Percentiles rank a stretch among this genome's conserved stretches.
Evolutionary conservation across 2,797 vertebrate genomes (phyloP).

Genomic region (Notamacropus eugenii): DNA sequence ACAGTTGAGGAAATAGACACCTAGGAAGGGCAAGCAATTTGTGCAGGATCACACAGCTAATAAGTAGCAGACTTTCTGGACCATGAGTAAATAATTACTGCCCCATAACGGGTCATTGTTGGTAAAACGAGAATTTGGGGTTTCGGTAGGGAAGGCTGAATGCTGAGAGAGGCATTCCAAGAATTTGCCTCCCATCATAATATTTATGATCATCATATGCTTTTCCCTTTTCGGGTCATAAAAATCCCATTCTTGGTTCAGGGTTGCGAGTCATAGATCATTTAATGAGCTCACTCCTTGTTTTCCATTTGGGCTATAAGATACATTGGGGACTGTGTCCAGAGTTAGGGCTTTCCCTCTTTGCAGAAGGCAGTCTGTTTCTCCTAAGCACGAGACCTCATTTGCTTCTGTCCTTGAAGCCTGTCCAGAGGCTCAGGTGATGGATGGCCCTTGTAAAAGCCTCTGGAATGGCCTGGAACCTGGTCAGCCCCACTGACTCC

Average conservation of each 20-base stretch:
- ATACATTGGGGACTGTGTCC: not conserved
- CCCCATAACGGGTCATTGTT: not conserved
- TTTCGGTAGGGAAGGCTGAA: not conserved
- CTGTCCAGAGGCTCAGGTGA: not conserved
- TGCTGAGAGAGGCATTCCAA: not conserved
- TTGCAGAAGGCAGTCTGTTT: not conserved
- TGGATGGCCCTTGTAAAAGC: not conserved
- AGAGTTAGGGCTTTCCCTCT: not conserved
- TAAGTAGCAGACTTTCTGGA: not conserved
- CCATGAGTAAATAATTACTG: not conserved
- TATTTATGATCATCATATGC: not conserved
- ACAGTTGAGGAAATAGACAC: not conserved
- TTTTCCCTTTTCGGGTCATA: accelerated
- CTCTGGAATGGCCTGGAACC: not conserved
- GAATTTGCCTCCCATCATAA: not conserved
- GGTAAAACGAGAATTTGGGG: not conserved
- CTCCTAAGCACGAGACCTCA: not conserved
- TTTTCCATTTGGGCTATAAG: not conserved
- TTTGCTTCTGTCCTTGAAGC: not conserved
- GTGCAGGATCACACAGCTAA: not conserved
- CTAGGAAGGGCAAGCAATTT: too few species aligned
- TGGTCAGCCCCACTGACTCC: not conserved
- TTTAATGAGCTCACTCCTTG: accelerated
- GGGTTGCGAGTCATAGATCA: accelerated
- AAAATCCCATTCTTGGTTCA: not conserved